Conservation (phyloP, 1,140 invertebrate species). For the Anastrepha obliqua region DNA sequence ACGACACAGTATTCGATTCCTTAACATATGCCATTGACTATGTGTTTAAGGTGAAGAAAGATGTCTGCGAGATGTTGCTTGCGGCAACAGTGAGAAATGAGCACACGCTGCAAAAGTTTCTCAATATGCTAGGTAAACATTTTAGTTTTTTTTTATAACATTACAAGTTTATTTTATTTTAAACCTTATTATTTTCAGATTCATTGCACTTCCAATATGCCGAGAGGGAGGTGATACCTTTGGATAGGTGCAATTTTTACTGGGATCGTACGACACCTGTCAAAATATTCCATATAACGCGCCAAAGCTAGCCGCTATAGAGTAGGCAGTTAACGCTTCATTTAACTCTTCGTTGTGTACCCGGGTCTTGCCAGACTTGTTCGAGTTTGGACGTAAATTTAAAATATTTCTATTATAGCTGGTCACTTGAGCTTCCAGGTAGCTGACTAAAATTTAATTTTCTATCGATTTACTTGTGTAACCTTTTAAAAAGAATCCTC, state of each 20-base stretch:
- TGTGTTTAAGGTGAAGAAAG: constrained; percentile 59
- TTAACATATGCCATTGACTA: constrained; percentile 63
- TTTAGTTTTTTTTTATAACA: background rate
- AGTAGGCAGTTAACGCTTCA: too few relatives aligned
- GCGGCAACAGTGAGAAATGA: constrained; percentile 70
- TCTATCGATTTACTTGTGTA: too few relatives aligned
- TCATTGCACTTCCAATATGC: constrained; percentile 17
- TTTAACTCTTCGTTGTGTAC: too few relatives aligned
- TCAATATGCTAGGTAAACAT: constrained; percentile 61
- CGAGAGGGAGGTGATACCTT: constrained; percentile 8
- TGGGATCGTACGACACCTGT: constrained; percentile 59
- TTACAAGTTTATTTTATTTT: background rate
- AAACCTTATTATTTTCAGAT: constrained; percentile 32
- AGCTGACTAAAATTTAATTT: too few relatives aligned
- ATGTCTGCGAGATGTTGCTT: constrained; percentile 63
- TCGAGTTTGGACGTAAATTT: too few relatives aligned
- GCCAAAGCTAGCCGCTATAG: constrained; percentile 6
- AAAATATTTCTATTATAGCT: too few relatives aligned
- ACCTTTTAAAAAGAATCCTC: too few relatives aligned
- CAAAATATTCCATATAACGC: constrained; percentile 54
- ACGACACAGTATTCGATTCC: constrained; percentile 64
- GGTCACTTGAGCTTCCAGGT: too few relatives aligned
- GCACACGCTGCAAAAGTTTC: constrained; percentile 66
- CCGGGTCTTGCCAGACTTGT: too few relatives aligned
- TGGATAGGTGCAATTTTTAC: constrained; percentile 54